Evolutionary conservation across 2,113 vertebrate genomes (phyloP).

Genomic region (Phasianus colchicus): DNA sequence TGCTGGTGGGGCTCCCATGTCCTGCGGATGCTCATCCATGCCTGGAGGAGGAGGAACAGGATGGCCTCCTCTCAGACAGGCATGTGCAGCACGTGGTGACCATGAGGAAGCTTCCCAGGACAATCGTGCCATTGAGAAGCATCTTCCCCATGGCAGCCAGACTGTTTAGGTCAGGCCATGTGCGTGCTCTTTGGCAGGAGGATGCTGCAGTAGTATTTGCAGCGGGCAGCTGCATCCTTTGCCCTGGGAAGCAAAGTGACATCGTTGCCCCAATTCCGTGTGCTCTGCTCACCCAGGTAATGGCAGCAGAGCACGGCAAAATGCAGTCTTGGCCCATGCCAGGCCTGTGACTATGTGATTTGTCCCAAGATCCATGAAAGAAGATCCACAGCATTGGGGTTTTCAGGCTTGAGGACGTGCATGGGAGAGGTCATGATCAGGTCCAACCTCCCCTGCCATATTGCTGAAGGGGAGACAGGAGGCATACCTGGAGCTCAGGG

Average conservation of each 20-base stretch:
- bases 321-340: not conserved
- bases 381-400: not conserved
- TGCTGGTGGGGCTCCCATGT: not conserved
- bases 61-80: not conserved
- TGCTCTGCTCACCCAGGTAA: rapidly evolving
- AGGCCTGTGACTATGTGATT: not conserved
- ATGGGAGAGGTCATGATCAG: not conserved
- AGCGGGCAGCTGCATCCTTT: not conserved
- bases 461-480: not conserved
- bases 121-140: conserved; percentile 16
- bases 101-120: not conserved
- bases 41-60: not conserved
- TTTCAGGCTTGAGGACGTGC: not conserved
- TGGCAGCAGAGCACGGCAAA: not conserved
- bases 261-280: not conserved
- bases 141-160: not conserved
- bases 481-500: not conserved
- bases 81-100: not conserved
- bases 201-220: not conserved
- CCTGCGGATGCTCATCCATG: rapidly evolving
- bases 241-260: not conserved
- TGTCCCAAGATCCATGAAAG: not conserved
- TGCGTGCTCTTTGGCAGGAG: not conserved
- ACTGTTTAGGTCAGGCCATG: not conserved
- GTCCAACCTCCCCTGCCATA: not conserved